Evolutionary conservation across 1,140 invertebrate genomes (phyloP).

Genomic region (Carposina sasakii): DNA sequence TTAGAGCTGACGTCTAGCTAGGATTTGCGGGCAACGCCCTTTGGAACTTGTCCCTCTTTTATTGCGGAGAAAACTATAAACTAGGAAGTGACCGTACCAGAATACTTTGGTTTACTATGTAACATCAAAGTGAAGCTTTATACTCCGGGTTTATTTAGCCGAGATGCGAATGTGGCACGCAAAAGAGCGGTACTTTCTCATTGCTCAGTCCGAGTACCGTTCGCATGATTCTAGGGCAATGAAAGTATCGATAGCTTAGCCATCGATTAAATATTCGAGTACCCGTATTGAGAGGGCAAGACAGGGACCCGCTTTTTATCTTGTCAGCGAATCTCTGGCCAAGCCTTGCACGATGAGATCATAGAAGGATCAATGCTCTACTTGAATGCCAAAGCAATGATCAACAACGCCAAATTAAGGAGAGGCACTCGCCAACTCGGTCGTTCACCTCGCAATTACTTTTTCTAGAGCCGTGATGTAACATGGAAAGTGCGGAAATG

Average conservation of each 20-base stretch:
- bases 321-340: background rate
- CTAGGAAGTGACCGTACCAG: too few species aligned
- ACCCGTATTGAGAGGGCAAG: background rate
- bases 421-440: constrained; percentile 38
- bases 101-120: too few species aligned
- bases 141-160: background rate
- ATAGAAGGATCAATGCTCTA: constrained; percentile 63
- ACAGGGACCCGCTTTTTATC: background rate
- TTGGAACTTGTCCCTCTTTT: constrained; percentile 28
- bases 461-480: constrained; percentile 58
- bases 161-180: constrained; percentile 34
- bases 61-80: too few species aligned
- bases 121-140: too few species aligned
- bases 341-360: constrained; percentile 52
- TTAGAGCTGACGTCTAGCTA: constrained; percentile 27
- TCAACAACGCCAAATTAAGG: constrained; percentile 41
- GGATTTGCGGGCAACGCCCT: constrained; percentile 46
- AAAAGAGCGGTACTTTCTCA: constrained; percentile 57
- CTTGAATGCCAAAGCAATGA: constrained; percentile 53
- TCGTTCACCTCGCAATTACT: constrained; percentile 50
- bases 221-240: constrained; percentile 43
- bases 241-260: constrained; percentile 31
- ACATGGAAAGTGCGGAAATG: constrained; percentile 68
- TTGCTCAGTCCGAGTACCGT: constrained; percentile 31
- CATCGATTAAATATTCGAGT: background rate